Evolutionary conservation across 2,113 vertebrate species (phyloP).

Genomic region (Orycteropus afer): DNA sequence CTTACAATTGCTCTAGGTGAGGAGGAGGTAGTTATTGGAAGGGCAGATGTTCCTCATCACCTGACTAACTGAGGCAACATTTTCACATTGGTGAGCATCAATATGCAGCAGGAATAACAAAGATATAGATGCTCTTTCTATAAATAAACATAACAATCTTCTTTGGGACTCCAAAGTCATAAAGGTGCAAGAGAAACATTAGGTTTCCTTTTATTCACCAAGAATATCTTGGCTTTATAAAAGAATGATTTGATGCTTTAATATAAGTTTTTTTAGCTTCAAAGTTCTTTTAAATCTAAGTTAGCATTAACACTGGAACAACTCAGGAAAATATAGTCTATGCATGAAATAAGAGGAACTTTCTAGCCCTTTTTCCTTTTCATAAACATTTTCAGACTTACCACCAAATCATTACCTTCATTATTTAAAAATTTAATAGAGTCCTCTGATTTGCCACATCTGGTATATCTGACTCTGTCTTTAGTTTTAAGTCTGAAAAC

Average conservation of each 20-base stretch:
- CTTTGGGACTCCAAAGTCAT: background rate
- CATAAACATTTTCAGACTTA: constrained; percentile 1
- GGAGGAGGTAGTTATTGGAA: background rate
- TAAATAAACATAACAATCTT: constrained; percentile 56
- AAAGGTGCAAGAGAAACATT: background rate
- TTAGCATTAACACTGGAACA: constrained; percentile 5
- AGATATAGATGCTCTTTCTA: constrained; percentile 42
- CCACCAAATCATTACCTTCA: background rate
- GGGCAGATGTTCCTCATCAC: background rate
- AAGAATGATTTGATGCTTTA: background rate
- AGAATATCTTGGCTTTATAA: background rate
- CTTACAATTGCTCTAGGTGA: background rate
- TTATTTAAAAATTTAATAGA: constrained; percentile 9
- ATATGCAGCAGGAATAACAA: background rate
- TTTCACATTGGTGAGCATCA: background rate
- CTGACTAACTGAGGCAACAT: background rate
- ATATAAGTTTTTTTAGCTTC: constrained; percentile 18
- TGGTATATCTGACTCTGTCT: background rate
- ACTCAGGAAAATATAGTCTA: background rate
- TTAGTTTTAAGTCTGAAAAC: constrained; percentile 1
- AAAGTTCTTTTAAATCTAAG: constrained; percentile 40
- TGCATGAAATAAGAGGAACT: background rate
- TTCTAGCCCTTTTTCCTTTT: background rate
- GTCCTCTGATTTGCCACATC: background rate
- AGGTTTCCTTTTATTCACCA: background rate